Base-by-base conservation (phyloP, 1,140 invertebrate genomes). In the Steinernema khuongi region DNA sequence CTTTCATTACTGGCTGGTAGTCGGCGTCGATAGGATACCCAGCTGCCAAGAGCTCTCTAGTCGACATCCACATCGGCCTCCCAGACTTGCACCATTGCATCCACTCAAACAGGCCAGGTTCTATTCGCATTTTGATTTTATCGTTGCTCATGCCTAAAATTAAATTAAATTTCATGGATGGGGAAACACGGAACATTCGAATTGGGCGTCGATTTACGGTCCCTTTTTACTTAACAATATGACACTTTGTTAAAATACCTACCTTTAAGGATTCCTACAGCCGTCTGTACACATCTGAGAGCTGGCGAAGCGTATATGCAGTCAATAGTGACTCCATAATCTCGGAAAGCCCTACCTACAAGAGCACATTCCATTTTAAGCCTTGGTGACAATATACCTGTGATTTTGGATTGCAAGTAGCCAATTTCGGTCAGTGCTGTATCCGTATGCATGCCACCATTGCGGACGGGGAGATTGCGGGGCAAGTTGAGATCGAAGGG, bases 71-170 rank as follows among this genome's bases (percentile, higher is more conserved):
- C 33, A 19, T 75, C 26, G 75, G 70, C 17, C 31, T 36, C 18
- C 60, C 76, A 17, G 78, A 26, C 33, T 1, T 90, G 89, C 94
- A 93, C 93, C 93, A 95, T 18, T 90, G 90, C 74, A 93, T 88
- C 91, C 91, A 96, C 85, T 96, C 94, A 86, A 95, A 96, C 22
- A 96, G 84, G 0, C 91, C 92, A 0, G 93, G 92, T 83, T 96
- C 94, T 26, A 94, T 87, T 77, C 89, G 89, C 18, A 94, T 89
- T 50, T 87, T 74, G n/a, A 74, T 17, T 60, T 60, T 60, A 26
- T 60, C 50, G 50, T 26, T 60, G 50, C 19, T 60, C 50, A 60
- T 60, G 14, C 50, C 50, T 60, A 60, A 60, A 60, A 41, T 41
- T 41, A n/a, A n/a, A n/a, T 41, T 41, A 41, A n/a, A 7, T 7